Conservation (phyloP, 1,140 invertebrate species). For the Tetramorium parvispinum region DNA sequence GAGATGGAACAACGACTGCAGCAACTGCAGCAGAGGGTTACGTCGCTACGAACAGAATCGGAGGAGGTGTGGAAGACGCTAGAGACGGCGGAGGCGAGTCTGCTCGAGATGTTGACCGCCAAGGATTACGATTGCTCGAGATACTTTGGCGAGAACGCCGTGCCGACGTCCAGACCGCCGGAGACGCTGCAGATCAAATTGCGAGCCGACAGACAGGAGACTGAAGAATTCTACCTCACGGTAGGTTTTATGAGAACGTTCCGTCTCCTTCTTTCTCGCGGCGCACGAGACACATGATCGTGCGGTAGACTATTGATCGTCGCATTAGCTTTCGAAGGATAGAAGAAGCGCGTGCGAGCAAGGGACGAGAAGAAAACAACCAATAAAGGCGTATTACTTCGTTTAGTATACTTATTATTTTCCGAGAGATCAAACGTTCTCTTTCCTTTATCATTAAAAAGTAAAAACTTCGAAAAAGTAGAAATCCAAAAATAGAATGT, state of each 20-base stretch:
- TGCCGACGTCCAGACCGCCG: slow-evolving; percentile 87
- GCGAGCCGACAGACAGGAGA: slow-evolving; percentile 92
- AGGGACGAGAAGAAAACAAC: neutral
- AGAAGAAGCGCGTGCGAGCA: neutral
- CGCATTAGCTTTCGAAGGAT: slow-evolving; percentile 22
- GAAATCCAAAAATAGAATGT: neutral
- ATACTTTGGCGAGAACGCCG: slow-evolving; percentile 89
- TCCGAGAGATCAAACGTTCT: neutral
- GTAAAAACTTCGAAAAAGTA: neutral
- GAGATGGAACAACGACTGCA: slow-evolving; percentile 93
- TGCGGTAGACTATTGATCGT: slow-evolving; percentile 38
- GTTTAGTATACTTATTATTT: neutral
- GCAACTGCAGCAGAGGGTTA: slow-evolving; percentile 93
- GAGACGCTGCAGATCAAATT: slow-evolving; percentile 90
- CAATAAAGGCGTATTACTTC: neutral
- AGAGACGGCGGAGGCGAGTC: slow-evolving; percentile 95
- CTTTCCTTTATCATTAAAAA: neutral
- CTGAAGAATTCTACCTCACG: slow-evolving; percentile 94
- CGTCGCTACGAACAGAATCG: slow-evolving; percentile 93
- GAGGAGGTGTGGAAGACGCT: slow-evolving; percentile 98
- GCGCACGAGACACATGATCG: neutral
- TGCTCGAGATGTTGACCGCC: slow-evolving; percentile 93
- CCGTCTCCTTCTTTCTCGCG: neutral
- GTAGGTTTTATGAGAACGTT: slow-evolving; percentile 86
- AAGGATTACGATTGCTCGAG: slow-evolving; percentile 93